A percentile compares a stretch with the other conserved stretches of the same genome.
Evolutionary conservation across 2,888 invertebrate genomes (phyloP).

Genomic region (Mamestra brassicae): DNA sequence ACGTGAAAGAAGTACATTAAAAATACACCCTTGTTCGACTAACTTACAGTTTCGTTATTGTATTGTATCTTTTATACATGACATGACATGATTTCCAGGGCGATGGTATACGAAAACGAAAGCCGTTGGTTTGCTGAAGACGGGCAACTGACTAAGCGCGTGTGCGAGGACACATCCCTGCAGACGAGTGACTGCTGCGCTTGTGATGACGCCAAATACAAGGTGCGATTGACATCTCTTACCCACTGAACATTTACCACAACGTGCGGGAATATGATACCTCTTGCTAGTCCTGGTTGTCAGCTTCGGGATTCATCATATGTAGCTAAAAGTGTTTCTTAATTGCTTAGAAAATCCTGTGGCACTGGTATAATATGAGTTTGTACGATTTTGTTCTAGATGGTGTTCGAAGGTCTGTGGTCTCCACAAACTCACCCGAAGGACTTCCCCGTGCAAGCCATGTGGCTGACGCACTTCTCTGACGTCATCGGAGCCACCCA

Average conservation of each 20-base stretch:
- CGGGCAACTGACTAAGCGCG: slow-evolving; percentile 94
- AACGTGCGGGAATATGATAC: too few species aligned
- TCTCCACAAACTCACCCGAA: slow-evolving; percentile 98
- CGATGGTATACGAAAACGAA: slow-evolving; percentile 95
- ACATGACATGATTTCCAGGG: slow-evolving; percentile 87
- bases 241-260: background rate
- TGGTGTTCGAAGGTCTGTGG: slow-evolving; percentile 98
- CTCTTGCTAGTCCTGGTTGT: too few species aligned
- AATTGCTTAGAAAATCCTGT: too few species aligned
- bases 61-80: too few species aligned
- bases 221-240: slow-evolving; percentile 84
- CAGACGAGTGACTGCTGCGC: slow-evolving; percentile 95
- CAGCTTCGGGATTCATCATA: too few species aligned
- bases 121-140: slow-evolving; percentile 97
- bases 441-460: slow-evolving; percentile 96
- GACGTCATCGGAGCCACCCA: slow-evolving; percentile 99
- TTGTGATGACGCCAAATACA: slow-evolving; percentile 99
- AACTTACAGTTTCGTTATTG: too few species aligned
- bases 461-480: slow-evolving; percentile 98
- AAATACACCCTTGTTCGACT: too few species aligned
- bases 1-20: too few species aligned
- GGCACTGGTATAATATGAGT: background rate
- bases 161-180: slow-evolving; percentile 94
- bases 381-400: slow-evolving; percentile 80
- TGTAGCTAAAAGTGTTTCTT: too few species aligned